A percentile compares a stretch with the other conserved stretches of the same genome.
phyloP scores from a whole-genome alignment of 2,113 vertebrate species.

The Todiramphus saurophagus region DNA sequence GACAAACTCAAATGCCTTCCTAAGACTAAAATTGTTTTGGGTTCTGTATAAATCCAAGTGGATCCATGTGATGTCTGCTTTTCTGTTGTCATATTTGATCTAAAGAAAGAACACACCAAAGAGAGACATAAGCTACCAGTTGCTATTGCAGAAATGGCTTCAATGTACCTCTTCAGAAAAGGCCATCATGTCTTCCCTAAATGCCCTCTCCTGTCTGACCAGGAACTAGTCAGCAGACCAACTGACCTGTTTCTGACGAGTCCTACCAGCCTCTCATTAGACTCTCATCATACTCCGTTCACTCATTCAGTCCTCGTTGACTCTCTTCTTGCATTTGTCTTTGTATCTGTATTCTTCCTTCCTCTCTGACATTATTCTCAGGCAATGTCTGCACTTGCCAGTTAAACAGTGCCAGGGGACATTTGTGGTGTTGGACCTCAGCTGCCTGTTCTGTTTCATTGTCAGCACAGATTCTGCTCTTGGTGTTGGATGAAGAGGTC shows the following conservation, averaged over 20 bases:
- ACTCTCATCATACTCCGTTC: background rate
- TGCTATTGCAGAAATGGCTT: background rate
- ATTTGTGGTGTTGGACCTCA: background rate
- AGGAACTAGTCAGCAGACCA: background rate
- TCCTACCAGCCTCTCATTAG: background rate
- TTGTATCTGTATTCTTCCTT: background rate
- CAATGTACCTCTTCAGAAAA: background rate
- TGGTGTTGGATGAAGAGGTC: background rate
- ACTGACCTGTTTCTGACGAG: background rate
- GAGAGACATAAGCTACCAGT: background rate
- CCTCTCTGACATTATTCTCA: background rate
- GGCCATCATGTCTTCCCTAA: background rate
- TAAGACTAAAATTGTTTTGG: background rate
- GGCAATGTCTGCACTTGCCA: background rate
- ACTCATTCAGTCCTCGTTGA: background rate
- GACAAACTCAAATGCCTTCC: background rate
- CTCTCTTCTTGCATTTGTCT: background rate
- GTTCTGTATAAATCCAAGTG: background rate
- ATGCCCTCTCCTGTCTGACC: background rate
- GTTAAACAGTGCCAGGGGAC: background rate
- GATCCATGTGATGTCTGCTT: background rate
- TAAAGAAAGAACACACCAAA: background rate
- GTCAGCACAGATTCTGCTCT: background rate
- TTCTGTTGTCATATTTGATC: background rate
- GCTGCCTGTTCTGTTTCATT: background rate